Base-by-base conservation (phyloP, 2,113 vertebrate species). In the Colossoma macropomum region DNA sequence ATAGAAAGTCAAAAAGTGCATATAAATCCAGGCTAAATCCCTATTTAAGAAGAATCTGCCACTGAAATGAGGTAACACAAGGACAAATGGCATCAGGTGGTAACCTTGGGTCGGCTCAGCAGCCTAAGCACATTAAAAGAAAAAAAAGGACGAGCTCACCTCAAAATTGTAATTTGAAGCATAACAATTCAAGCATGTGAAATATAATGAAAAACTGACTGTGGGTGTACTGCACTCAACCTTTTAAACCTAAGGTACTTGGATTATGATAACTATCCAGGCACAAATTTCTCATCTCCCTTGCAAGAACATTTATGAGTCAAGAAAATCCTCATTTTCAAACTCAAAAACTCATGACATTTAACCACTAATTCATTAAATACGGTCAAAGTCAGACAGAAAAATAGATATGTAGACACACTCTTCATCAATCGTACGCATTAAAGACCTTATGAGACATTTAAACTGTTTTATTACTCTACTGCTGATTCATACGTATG, bases 41-140 rank as follows among this genome's bases (percentile, higher is more conserved):
- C 25, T 10, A 3, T 77, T 59, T 68, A 48, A 80, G 63, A 77
- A 62, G 77, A 74, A 63, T 75, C 52, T 27, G 41, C 48, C 63
- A 65, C 48, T 65, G 32, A 78, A 75, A 68, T 70, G 63, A 75
- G 10, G 71, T 70, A 56, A 70, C 50, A 1, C 52, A 75, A 63
- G 65, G 81, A 73, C 63, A 77, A 75, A 69, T 30, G 38, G 38
- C 69, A 41, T 23, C 38, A 50, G 45, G 45, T 69, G 68, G 17
- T 60, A 73, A 81, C 56, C 85, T 84, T 84, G 48, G 45, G 1
- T 84, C 30, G 60, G 77, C 38, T 68, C 77, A 84, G 28, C 73
- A 80, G 59, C 25, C 68, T 45, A 12, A 11, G 62, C 72, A 75
- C 48, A 79, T 75, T 74, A 83, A 63, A 86, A 17, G 63, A 45